Conservation (phyloP, 2,113 vertebrate species). For the Potamarius usumacintae region DNA sequence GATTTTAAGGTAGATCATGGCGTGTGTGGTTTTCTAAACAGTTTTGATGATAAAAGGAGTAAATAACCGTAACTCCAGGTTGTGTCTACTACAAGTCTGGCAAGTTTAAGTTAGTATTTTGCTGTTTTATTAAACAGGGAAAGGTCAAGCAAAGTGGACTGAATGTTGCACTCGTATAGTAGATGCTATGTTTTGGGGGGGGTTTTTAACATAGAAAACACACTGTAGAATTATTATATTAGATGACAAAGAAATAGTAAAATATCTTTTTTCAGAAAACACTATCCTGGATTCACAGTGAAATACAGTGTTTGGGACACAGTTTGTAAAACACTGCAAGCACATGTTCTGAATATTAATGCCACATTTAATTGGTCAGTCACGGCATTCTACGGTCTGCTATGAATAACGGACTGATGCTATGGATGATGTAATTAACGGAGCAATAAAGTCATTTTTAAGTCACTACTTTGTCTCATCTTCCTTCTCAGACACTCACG, state of each 20-base stretch:
- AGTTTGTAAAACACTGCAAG: neutral
- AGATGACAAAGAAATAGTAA: neutral
- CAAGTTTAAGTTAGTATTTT: neutral
- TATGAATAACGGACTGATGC: no score
- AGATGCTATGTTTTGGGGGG: neutral
- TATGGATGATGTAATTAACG: conserved; percentile 33
- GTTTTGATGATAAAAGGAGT: neutral
- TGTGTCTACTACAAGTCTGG: neutral
- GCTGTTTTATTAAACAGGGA: neutral
- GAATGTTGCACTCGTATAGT: neutral
- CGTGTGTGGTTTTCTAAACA: neutral
- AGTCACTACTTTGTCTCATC: neutral
- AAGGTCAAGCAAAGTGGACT: neutral
- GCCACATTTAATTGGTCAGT: neutral
- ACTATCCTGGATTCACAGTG: no score
- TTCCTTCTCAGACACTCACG: neutral
- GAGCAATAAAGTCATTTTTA: no score
- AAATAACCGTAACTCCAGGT: neutral
- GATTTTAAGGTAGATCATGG: neutral
- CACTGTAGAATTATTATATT: neutral
- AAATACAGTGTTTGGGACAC: neutral
- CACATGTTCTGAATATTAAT: neutral
- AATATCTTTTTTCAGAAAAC: neutral
- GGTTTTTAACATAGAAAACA: neutral
- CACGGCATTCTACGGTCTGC: no score